Evolutionary conservation across 2,888 invertebrate species (phyloP), one percentile per base, ranked within the genome.

Genomic region (Drosophila meridionalis): DNA sequence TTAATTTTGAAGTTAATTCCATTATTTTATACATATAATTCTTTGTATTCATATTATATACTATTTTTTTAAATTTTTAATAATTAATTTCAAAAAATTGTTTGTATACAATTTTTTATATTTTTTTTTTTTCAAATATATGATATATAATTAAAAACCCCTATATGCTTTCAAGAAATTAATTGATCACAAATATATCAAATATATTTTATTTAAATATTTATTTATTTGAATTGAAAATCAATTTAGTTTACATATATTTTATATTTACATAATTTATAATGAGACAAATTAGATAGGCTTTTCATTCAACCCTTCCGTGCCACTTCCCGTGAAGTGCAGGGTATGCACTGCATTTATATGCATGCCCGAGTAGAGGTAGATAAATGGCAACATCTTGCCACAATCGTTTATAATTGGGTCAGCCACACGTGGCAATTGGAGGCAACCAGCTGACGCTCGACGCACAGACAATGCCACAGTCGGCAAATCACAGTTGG

Each of bases 401-500:
- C 58, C 2, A 40, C n/a, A 42, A 42, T 56, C 30, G 56, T 7
- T 38, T 47, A 36, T 72, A 81, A 78, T 78, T 81, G 72, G 78
- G 78, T 69, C 63, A 66, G 61, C 50, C 69, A 69, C 82, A 78
- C 73, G 81, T 78, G 82, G 63, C 78, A 78, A 60, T 70, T 67
- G 63, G 61, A 47, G 61, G 42, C 55, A 66, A 6, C 69, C 77
- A 81, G 90, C 87, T 87, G 84, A 89, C 73, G 67, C 47, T 42
- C 50, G 26, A 52, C 59, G 20, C 20, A 7, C n/a, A 60, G 45
- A 82, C 79, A 82, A 78, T 56, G 38, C 48, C 47, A 3, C 76
- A 73, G 64, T 59, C 58, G 74, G 69, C 69, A 87, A 90, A 87
- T 90, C 90, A 89, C 88, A 87, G 82, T 87, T 89, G 89, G 87